A percentile compares a stretch with the other conserved stretches of the same genome.
These are phyloP conservation scores for Amphimallon solstitiale DNA, from an alignment of 2,888 invertebrate species.

Conservation along the genomic window DNA sequence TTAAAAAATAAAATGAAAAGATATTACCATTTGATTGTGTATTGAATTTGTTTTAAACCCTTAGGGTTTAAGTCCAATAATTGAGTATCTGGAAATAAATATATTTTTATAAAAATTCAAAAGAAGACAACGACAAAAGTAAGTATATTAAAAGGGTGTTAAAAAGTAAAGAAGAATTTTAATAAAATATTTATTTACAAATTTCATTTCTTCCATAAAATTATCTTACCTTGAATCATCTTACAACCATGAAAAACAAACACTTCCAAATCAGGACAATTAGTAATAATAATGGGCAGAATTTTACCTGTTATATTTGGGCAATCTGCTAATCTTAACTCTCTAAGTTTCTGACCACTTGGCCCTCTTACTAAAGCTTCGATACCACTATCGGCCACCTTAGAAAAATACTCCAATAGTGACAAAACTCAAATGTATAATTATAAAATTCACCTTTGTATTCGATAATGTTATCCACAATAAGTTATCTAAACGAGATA, in stretches of 20 bases:
- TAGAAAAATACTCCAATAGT: conserved; percentile 38
- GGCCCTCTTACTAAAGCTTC: conserved; percentile 51
- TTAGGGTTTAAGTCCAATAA: conserved; percentile 42
- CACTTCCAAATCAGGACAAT: conserved; percentile 56
- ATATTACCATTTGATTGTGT: conserved; percentile 55
- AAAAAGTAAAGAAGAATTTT: conserved; percentile 42
- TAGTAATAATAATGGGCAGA: conserved; percentile 52
- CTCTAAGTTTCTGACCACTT: conserved; percentile 53
- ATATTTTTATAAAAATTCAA: conserved; percentile 44
- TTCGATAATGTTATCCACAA: conserved; percentile 56
- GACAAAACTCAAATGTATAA: conserved; percentile 11
- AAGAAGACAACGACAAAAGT: too few relatives aligned
- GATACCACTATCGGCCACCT: conserved; percentile 58
- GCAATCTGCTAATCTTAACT: conserved; percentile 57
- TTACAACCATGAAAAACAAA: conserved; percentile 52
- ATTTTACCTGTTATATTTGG: conserved; percentile 52
- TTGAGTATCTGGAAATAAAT: conserved; percentile 20
- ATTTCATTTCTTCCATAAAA: conserved; percentile 1
- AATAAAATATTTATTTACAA: background rate
- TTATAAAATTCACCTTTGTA: conserved; percentile 54
- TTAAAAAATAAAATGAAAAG: conserved; percentile 34
- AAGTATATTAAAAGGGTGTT: conserved; percentile 15
- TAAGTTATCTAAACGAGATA: conserved; percentile 53
- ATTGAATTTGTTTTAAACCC: conserved; percentile 55
- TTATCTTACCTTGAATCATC: conserved; percentile 45